phyloP scores from a whole-genome alignment of 1,140 invertebrate genomes.

The Caenorhabditis briggsae region DNA sequence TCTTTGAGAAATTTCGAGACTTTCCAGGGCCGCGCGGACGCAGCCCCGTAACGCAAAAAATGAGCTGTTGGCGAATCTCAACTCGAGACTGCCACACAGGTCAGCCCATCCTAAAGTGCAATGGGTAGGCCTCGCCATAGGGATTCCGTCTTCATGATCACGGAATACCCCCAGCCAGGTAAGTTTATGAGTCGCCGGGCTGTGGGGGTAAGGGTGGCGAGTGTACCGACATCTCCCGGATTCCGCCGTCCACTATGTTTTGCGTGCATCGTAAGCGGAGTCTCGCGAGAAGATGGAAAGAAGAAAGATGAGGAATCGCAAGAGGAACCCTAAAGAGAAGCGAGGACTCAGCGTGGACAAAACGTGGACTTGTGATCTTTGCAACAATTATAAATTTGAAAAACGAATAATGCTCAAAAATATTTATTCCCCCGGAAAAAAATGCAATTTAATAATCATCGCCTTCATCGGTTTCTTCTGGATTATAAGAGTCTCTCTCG shows the following conservation, averaged over 20 bases:
- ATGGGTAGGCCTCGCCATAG: conserved; percentile 45
- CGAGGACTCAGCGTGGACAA: too few relatives aligned
- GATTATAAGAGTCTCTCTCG: too few relatives aligned
- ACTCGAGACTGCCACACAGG: conserved; percentile 55
- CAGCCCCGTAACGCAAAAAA: conserved; percentile 50
- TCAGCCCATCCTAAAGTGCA: conserved; percentile 49
- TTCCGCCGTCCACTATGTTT: conserved; percentile 4
- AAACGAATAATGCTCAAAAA: too few relatives aligned
- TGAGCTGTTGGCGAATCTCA: conserved; percentile 54
- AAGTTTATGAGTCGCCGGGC: conserved; percentile 31
- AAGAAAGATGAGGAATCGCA: not conserved
- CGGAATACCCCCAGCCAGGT: conserved; percentile 50
- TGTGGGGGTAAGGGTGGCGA: not conserved
- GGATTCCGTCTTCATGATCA: conserved; percentile 49
- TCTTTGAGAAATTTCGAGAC: not conserved
- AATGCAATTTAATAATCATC: too few relatives aligned
- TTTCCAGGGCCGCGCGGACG: conserved; percentile 44
- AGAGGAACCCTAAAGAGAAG: too few relatives aligned
- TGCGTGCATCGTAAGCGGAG: conserved; percentile 3
- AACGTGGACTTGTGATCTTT: too few relatives aligned
- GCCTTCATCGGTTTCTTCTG: too few relatives aligned
- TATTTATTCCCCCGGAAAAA: too few relatives aligned
- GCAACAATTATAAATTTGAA: too few relatives aligned
- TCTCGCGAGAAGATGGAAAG: not conserved
- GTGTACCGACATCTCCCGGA: not conserved